A percentile compares a stretch with the other conserved stretches of the same genome.
phyloP scores from a whole-genome alignment of 64 coral and sea anemone species.

The Actinia equina region DNA sequence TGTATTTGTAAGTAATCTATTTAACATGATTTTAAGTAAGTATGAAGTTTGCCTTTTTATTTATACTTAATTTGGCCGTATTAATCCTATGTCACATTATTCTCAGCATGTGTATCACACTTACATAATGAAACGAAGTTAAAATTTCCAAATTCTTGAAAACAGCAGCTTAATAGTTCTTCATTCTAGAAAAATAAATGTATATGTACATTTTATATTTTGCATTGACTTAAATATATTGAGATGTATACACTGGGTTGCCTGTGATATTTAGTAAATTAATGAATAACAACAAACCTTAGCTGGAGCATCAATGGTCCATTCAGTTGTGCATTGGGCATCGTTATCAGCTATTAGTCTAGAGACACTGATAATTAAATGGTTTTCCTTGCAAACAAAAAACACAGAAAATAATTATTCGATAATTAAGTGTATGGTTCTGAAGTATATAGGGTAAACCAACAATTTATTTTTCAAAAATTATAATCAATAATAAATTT shows the following conservation, averaged over 20 bases:
- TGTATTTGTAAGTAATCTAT: too few relatives aligned
- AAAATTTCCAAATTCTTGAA: not conserved
- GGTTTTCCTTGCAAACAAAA: not conserved
- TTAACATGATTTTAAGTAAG: too few relatives aligned
- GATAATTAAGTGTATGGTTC: too few relatives aligned
- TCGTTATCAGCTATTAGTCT: not conserved
- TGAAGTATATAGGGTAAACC: too few relatives aligned
- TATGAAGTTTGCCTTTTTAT: too few relatives aligned
- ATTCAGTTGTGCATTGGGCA: not conserved
- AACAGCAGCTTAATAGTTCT: not conserved
- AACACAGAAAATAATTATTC: not conserved
- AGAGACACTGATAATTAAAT: not conserved
- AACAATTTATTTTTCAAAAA: too few relatives aligned
- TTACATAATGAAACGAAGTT: not conserved
- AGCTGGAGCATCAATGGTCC: not conserved
- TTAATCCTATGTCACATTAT: too few relatives aligned
- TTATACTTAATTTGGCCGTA: too few relatives aligned
- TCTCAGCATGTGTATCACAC: not conserved
- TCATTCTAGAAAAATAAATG: conserved; percentile 7
- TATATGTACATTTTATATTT: not conserved
- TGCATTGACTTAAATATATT: not conserved
- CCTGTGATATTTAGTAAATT: too few relatives aligned
- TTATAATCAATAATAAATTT: too few relatives aligned
- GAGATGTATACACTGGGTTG: too few relatives aligned
- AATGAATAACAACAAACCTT: not conserved